Percentiles rank a stretch among this genome's conserved stretches.
These are phyloP conservation scores for Poeciliopsis occidentalis DNA, from an alignment of 2,113 vertebrate genomes.

Conservation along the genomic window DNA sequence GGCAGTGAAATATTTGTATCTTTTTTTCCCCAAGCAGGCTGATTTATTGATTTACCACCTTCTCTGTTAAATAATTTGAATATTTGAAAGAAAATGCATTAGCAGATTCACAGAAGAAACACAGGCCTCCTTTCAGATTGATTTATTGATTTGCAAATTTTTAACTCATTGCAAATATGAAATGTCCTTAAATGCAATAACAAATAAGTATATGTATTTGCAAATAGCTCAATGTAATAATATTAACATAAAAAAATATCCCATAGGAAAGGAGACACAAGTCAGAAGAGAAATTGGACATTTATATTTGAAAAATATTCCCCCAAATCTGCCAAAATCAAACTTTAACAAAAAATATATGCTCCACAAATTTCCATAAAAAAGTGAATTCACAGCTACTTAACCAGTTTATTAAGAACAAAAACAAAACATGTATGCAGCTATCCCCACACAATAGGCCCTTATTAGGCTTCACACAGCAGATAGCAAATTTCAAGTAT, in stretches of 20 bases:
- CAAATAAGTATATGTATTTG: background rate
- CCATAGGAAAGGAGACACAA: background rate
- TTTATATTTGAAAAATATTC: background rate
- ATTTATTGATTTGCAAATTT: background rate
- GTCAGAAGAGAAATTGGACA: background rate
- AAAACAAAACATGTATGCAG: background rate
- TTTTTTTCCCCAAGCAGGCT: background rate
- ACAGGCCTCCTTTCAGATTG: background rate
- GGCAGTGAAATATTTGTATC: too few species aligned
- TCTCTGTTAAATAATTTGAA: background rate
- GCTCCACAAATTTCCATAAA: background rate
- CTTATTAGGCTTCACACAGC: background rate
- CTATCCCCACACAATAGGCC: background rate
- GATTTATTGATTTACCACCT: background rate
- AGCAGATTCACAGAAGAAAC: background rate
- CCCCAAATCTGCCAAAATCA: background rate
- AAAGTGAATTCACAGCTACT: background rate
- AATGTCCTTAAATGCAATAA: background rate
- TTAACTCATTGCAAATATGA: background rate
- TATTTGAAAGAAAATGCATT: background rate
- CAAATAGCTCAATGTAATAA: background rate
- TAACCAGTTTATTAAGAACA: background rate
- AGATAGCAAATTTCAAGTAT: background rate
- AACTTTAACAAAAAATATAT: background rate
- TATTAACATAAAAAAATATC: background rate